Base-by-base conservation (phyloP, 2,113 vertebrate genomes). In the Nansenia antarctica region DNA sequence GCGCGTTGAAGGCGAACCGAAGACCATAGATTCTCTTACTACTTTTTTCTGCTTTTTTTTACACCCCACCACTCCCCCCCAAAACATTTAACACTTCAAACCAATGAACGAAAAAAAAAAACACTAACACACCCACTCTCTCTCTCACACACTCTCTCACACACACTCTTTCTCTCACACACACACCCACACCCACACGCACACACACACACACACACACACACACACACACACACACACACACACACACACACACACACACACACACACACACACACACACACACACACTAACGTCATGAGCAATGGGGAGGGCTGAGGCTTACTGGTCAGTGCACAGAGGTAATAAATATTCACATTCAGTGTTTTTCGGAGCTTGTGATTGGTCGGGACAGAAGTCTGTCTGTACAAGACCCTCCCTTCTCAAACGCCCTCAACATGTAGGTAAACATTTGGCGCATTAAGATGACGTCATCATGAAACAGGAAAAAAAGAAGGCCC, bases 21-120 rank as follows among this genome's bases (percentile, higher is more conserved):
- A 90, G 77, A 70, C 78, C 83, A 86, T 81, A 89, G 83, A 66
- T 86, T 87, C 86, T 80, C 58, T 67, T 84, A 80, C 84, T 62
- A 82, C 69, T 83, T 88, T 88, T 81, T 87, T 49, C 83, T 85
- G 88, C 82, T 74, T 88, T 90, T 77, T 82, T 65, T 61, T 84
- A 83, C 82, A 85, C 78, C 80, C 72, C 78, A 90, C 79, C 86
- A 86, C 84, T 80, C 78, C 67, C 45, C 67, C 64, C 74, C 67
- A 85, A 77, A 76, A 78, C 88, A 84, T 73, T 66, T 18, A 85
- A 90, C 82, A 86, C 76, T 71, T 79, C 74, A 90, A 86, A 81
- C 79, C 77, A 83, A 62, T 74, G 37, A 78, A 69, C 45, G 59
- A 32, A 62, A 69, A 42, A 62, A 32, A 62, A 69, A 42, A 53